phyloP scores from a whole-genome alignment of 2,113 vertebrate genomes.

The Talpa occidentalis region DNA sequence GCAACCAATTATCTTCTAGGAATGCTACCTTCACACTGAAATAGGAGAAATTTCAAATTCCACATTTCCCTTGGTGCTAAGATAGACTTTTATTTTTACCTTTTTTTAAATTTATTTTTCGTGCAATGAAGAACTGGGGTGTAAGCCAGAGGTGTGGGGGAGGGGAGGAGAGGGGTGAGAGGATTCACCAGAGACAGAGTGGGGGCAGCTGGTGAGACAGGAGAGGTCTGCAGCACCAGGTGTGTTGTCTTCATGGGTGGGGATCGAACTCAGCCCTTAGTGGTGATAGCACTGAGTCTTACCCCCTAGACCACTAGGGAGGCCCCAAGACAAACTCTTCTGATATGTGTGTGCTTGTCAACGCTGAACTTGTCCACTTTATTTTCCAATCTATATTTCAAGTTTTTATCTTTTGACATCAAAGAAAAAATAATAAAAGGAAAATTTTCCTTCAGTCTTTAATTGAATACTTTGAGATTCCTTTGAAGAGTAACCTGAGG shows the following conservation, averaged over 20 bases:
- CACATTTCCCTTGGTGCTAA: not conserved
- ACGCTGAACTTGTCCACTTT: not conserved
- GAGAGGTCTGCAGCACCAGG: too few species aligned
- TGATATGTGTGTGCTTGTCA: constrained; percentile 24
- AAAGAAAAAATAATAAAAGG: constrained; percentile 54
- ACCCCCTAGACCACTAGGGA: too few species aligned
- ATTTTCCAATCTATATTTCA: constrained; percentile 46
- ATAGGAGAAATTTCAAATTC: not conserved
- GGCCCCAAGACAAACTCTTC: not conserved
- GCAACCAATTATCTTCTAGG: not conserved
- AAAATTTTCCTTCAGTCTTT: constrained; percentile 29
- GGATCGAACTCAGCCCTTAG: too few species aligned
- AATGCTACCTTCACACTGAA: not conserved
- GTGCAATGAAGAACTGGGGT: too few species aligned
- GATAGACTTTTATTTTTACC: not conserved
- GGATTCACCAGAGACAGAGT: too few species aligned
- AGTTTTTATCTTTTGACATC: constrained; percentile 62
- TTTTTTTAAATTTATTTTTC: too few species aligned
- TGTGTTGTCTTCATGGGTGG: too few species aligned
- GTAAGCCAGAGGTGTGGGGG: too few species aligned
- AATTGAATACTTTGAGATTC: constrained; percentile 6
- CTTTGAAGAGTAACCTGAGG: constrained; percentile 45
- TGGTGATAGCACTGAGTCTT: too few species aligned
- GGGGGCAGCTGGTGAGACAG: too few species aligned
- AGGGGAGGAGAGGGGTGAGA: too few species aligned